Conservation (phyloP, 2,797 vertebrate genomes). For the Florisuga fusca region DNA sequence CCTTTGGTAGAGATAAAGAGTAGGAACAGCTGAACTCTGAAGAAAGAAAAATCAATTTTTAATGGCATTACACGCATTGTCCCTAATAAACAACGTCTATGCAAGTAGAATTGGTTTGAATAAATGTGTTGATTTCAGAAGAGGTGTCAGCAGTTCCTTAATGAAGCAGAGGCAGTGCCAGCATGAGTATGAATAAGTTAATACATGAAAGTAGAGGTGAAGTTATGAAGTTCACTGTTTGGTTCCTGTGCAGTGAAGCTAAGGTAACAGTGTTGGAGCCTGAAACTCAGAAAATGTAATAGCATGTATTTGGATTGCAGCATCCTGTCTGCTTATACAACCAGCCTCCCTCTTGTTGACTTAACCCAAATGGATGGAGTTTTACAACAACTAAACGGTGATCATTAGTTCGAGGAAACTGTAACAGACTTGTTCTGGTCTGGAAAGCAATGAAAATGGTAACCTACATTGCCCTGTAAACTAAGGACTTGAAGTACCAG, state of each 20-base stretch:
- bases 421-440: accelerated
- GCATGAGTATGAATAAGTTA: background rate
- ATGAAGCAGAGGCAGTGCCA: slow-evolving; percentile 23
- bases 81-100: background rate
- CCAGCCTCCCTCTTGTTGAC: background rate
- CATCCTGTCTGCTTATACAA: background rate
- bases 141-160: slow-evolving; percentile 42
- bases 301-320: background rate
- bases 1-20: background rate
- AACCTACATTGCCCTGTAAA: background rate
- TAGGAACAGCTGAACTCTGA: slow-evolving; percentile 8
- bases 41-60: slow-evolving; percentile 37
- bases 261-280: background rate
- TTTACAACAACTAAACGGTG: background rate
- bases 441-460: background rate
- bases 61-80: background rate
- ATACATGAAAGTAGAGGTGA: background rate
- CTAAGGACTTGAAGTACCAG: background rate
- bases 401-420: background rate
- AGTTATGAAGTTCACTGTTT: background rate
- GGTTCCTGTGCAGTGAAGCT: slow-evolving; percentile 3
- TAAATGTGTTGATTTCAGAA: slow-evolving; percentile 14
- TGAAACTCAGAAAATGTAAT: background rate
- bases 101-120: background rate
- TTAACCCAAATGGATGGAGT: background rate